Percentiles rank a stretch among this genome's conserved stretches.
These are phyloP conservation scores for Mimachlamys varia DNA, from an alignment of 2,888 invertebrate genomes.

Conservation along the genomic window DNA sequence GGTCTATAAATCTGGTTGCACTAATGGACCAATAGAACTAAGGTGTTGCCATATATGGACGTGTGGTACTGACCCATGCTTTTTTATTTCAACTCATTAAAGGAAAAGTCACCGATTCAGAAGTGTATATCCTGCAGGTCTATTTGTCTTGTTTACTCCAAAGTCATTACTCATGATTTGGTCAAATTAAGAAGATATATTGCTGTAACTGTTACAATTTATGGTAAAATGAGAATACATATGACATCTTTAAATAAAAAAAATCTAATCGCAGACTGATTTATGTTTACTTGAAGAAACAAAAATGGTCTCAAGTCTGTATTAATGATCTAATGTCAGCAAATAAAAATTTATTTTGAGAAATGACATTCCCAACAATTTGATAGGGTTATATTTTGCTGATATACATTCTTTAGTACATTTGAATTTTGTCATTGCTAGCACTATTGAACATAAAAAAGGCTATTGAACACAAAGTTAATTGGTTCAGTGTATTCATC, in stretches of 20 bases:
- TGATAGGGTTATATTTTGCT: no score
- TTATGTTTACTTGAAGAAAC: no score
- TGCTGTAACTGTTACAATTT: background rate
- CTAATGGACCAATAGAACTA: slow-evolving; percentile 1
- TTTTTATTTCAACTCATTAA: slow-evolving; percentile 16
- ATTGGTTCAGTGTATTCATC: no score
- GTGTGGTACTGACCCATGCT: background rate
- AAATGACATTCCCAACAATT: no score
- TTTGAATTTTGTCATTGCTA: no score
- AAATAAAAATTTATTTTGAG: no score
- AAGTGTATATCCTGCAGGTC: background rate
- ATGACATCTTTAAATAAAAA: background rate
- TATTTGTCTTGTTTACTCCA: background rate
- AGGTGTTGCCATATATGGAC: background rate
- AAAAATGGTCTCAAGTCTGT: no score
- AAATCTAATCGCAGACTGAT: background rate
- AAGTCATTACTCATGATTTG: background rate
- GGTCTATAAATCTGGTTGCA: slow-evolving; percentile 9
- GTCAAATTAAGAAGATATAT: background rate
- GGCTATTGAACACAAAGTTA: no score
- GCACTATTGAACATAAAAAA: no score
- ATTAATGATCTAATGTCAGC: no score
- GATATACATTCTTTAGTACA: no score
- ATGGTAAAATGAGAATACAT: background rate
- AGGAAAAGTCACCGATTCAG: background rate